These are phyloP conservation scores for Chondrosia reniformis DNA, from an alignment of 37 sponge, comb jelly and placozoan species.

Conservation along the genomic window DNA sequence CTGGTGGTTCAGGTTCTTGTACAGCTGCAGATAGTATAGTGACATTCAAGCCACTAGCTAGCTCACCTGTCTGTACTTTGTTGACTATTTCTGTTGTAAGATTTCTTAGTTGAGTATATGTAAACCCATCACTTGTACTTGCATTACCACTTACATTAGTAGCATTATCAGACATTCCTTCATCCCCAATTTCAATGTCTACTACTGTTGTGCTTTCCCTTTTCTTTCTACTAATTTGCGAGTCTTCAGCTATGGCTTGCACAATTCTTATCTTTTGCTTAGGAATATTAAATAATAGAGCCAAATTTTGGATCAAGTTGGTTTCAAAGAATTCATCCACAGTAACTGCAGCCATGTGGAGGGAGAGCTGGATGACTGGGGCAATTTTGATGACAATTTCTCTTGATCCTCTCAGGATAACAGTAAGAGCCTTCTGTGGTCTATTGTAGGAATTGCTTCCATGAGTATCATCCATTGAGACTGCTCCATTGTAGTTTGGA, in stretches of 20 bases:
- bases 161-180: neutral
- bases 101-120: constrained; percentile 30
- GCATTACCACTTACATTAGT: neutral
- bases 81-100: constrained; percentile 44
- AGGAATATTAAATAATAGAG: constrained; percentile 67
- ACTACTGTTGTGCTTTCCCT: constrained; percentile 20
- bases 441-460: constrained; percentile 77
- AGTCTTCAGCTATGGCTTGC: constrained; percentile 54
- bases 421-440: constrained; percentile 46
- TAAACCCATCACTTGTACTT: too few species aligned
- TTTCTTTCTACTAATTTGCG: constrained; percentile 8
- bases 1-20: constrained; percentile 44
- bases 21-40: constrained; percentile 38
- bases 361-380: constrained; percentile 58
- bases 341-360: constrained; percentile 54
- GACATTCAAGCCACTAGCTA: constrained; percentile 38
- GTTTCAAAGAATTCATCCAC: constrained; percentile 87
- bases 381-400: constrained; percentile 44
- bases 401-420: constrained; percentile 48
- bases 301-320: constrained; percentile 72
- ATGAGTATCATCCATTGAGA: constrained; percentile 4
- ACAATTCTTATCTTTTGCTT: constrained; percentile 72
- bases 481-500: too few species aligned
- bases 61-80: constrained; percentile 61
- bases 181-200: constrained; percentile 71